phyloP scores from a whole-genome alignment of 2,888 invertebrate genomes.

The Agriopis leucophaearia region DNA sequence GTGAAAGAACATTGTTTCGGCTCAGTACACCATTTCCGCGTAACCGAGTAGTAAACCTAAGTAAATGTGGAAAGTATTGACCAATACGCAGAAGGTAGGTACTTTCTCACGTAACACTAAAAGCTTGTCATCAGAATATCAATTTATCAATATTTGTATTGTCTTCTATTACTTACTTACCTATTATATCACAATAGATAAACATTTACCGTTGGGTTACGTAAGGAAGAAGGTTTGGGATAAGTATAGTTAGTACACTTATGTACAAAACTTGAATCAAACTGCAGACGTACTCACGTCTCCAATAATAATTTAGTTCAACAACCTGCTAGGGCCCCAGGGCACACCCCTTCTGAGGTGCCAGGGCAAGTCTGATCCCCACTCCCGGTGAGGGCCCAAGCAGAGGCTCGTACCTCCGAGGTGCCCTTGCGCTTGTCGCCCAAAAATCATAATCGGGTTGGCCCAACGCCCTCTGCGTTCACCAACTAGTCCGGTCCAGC shows the following conservation, averaged over 20 bases:
- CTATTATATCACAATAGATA: conserved; percentile 13
- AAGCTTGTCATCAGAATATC: conserved; percentile 30
- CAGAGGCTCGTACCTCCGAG: too few relatives aligned
- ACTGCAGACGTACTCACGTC: neutral
- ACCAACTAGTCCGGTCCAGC: too few relatives aligned
- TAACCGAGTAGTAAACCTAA: neutral
- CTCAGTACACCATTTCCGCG: too few relatives aligned
- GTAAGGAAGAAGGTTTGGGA: conserved; percentile 34
- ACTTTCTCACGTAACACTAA: conserved; percentile 26
- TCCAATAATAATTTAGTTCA: neutral
- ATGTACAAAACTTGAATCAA: conserved; percentile 6
- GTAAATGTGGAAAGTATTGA: neutral
- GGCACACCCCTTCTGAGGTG: too few relatives aligned
- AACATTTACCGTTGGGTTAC: conserved; percentile 25
- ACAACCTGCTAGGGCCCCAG: too few relatives aligned
- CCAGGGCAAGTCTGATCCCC: too few relatives aligned
- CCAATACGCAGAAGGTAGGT: neutral
- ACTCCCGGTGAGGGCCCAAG: too few relatives aligned
- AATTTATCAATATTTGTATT: conserved; percentile 34
- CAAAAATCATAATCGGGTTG: too few relatives aligned
- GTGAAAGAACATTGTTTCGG: too few relatives aligned
- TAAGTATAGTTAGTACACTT: conserved; percentile 23
- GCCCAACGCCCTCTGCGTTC: too few relatives aligned
- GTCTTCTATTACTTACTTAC: conserved; percentile 30
- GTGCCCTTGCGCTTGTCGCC: too few relatives aligned